Percentiles rank a stretch among this genome's conserved stretches.
Evolutionary conservation across 2,888 invertebrate genomes (phyloP).

Genomic region (Euplagia quadripunctaria): DNA sequence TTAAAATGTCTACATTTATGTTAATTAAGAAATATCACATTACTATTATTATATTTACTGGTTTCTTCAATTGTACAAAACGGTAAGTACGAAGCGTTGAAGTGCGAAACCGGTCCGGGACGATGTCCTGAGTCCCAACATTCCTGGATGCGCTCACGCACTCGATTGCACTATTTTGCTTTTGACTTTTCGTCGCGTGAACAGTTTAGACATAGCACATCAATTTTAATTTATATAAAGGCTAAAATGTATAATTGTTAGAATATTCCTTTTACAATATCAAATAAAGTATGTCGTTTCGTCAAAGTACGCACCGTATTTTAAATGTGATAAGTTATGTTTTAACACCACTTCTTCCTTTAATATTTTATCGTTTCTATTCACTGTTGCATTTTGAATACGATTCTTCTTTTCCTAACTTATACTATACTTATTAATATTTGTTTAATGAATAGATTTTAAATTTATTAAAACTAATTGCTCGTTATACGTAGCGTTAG

Average conservation of each 20-base stretch:
- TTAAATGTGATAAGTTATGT: no score
- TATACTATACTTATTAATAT: no score
- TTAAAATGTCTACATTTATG: neutral
- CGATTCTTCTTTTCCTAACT: no score
- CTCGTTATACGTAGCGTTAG: no score
- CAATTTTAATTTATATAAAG: neutral
- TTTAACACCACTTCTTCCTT: no score
- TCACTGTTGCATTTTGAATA: no score
- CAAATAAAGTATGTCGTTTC: no score
- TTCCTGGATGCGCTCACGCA: conserved; percentile 77
- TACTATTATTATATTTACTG: conserved; percentile 46
- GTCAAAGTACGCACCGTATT: no score
- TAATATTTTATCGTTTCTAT: no score
- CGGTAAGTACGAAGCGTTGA: conserved; percentile 58
- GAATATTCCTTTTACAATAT: neutral
- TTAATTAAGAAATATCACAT: conserved; percentile 19
- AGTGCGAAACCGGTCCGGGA: conserved; percentile 76
- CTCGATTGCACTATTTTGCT: conserved; percentile 61
- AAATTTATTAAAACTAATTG: no score
- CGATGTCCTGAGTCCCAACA: conserved; percentile 80
- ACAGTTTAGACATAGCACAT: conserved; percentile 25
- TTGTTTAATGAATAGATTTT: neutral
- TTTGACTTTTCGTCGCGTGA: conserved; percentile 56
- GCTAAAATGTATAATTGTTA: neutral
- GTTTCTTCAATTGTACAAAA: conserved; percentile 53